Percentiles rank a stretch among this genome's conserved stretches.
phyloP scores from a whole-genome alignment of 1,140 invertebrate genomes.

The Scaptomyza montana region DNA sequence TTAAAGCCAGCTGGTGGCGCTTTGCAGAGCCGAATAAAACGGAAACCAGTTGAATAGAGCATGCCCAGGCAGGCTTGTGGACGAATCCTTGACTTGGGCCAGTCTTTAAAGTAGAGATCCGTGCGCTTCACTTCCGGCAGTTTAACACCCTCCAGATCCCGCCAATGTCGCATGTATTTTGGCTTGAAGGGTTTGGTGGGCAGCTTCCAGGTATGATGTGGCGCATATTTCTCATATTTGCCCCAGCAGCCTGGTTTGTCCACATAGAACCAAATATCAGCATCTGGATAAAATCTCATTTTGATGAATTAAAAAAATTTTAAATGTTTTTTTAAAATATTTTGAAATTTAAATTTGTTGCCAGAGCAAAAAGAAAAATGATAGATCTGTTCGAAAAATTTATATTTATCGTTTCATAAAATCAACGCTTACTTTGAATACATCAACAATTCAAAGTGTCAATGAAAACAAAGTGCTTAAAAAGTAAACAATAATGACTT shows the following conservation, averaged over 20 bases:
- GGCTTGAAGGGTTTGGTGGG: conserved; percentile 16
- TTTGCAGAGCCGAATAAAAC: conserved; percentile 49
- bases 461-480: not conserved
- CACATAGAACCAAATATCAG: conserved; percentile 56
- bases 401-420: not conserved
- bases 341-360: not conserved
- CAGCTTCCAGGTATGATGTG: conserved; percentile 57
- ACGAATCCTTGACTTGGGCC: conserved; percentile 57
- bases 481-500: too few relatives aligned
- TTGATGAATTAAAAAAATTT: not conserved
- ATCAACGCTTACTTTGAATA: not conserved
- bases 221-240: conserved; percentile 46
- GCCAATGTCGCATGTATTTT: conserved; percentile 59
- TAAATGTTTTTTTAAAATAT: not conserved
- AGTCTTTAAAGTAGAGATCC: conserved; percentile 58
- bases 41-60: conserved; percentile 64
- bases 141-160: conserved; percentile 55
- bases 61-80: conserved; percentile 64
- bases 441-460: not conserved
- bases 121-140: conserved; percentile 33
- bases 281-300: conserved; percentile 57
- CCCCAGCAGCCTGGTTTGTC: conserved; percentile 50
- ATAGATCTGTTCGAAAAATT: not conserved
- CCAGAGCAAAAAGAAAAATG: not conserved
- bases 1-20: conserved; percentile 62